Base-by-base conservation (phyloP, 2,888 invertebrate species). In the Marronus borbonicus region DNA sequence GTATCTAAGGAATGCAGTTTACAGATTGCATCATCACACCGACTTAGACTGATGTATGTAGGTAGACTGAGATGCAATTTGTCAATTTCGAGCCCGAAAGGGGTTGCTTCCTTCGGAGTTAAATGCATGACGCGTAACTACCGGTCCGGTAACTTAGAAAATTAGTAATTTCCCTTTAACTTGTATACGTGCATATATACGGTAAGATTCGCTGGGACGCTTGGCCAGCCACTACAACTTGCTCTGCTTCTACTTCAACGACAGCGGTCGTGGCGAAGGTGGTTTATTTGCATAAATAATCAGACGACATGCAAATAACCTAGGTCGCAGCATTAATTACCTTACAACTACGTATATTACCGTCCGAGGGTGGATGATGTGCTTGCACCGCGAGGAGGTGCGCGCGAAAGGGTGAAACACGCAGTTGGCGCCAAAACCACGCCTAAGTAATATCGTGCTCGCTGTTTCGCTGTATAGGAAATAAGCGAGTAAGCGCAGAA, bases 231-330 rank as follows among this genome's bases (percentile, higher is more conserved):
- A 83, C 84, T 78, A 80, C 76, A 70, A 80, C 66, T 52, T 65
- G 76, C 80, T 62, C 82, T 81, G 84, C 83, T 85, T 85, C 85
- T 84, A 86, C 87, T 86, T 86, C 20, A 20, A 10, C 10, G 20
- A 58, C 55, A 17, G n/a, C 24, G 20, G 55, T 20, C 44, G 44
- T 44, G 44, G 44, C 12, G 52, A 55, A 28, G 24, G 84, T 84
- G 85, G 84, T 84, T 84, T 86, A 88, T 89, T 88, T 88, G 87
- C 88, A 89, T 89, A 88, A 88, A 88, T 88, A 89, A 88, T 88
- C 87, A 86, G 87, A 86, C 86, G 85, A 86, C 85, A 88, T 88
- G 88, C 88, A 88, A 88, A 88, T 88, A 84, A 84, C 84, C 82
- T 84, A 86, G 87, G 87, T 88, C 87, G 86, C 84, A 84, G 88